Base-by-base conservation (phyloP, 64 coral and sea anemone species). In the Porites lutea region DNA sequence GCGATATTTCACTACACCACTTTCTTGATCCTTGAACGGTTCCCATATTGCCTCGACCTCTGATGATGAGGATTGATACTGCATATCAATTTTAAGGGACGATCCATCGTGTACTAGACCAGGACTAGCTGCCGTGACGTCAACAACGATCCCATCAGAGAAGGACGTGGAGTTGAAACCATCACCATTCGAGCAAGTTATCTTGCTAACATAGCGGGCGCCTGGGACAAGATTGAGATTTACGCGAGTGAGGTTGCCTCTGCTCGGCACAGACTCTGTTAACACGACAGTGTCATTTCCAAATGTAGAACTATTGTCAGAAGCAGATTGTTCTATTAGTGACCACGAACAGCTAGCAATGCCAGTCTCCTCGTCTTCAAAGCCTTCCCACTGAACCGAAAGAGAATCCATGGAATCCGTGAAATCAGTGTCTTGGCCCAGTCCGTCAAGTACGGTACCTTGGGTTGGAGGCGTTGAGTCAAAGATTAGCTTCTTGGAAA, bases 71-170 rank as follows among this genome's bases (percentile, higher is more conserved):
- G 62, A 90, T 18, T 90, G 75, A 62, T 90, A 98, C 22, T 88
- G 65, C 18, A 96, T 81, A 37, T 93, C 88, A 51, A 75, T 84
- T 7, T 48, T 23, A 1, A 91, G 86, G 23, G 65, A 84, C 44
- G 51, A 61, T 2, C 94, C 94, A 65, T 98, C 90, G 21, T 62
- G 63, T 15, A 98, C 82, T 11, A 52, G 73, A 53, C 93, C 83
- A 48, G 80, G 68, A 62, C 44, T 79, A 0, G 97, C 91, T 18
- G 97, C 91, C 14, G 94, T 95, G 4, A 87, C 70, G 59, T 98
- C 97, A 15, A 96, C 91, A 79, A 96, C 66, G 16, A 98, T 88
- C 27, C 97, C 97, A 90, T 98, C 87, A 66, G 97, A 98, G 10
- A 82, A 78, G 0, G 74, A 88, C 13, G 97, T 93, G 15, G 85